These are phyloP conservation scores for Aphis gossypii DNA, from an alignment of 1,140 invertebrate species.

Conservation along the genomic window DNA sequence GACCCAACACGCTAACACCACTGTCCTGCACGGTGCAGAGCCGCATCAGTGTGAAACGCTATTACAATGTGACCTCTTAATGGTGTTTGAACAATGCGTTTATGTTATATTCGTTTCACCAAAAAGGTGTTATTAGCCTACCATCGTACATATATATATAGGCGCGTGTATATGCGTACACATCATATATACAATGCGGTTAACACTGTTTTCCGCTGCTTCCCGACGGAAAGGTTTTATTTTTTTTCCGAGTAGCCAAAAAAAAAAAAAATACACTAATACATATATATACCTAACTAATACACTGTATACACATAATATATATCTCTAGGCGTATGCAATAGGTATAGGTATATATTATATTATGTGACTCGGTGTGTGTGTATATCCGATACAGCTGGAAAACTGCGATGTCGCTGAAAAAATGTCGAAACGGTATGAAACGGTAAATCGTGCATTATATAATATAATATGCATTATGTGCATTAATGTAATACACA, in stretches of 20 bases:
- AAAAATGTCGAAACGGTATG: neutral
- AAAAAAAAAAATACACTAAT: neutral
- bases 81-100: slow-evolving; percentile 46
- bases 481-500: neutral
- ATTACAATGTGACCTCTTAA: slow-evolving; percentile 40
- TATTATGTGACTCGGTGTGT: neutral
- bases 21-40: neutral
- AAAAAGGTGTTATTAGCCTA: slow-evolving; percentile 37
- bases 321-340: neutral
- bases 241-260: neutral
- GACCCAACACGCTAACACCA: neutral
- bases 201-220: neutral
- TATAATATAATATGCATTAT: neutral
- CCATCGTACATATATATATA: neutral
- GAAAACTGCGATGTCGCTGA: neutral
- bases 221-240: neutral
- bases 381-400: neutral
- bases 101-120: slow-evolving; percentile 33
- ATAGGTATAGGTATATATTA: neutral
- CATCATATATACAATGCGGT: neutral
- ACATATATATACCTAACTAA: too few species aligned
- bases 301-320: neutral
- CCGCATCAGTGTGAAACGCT: slow-evolving; percentile 12
- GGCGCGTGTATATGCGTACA: neutral
- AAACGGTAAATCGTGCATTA: neutral